Conservation (phyloP, 2,797 vertebrate species). For the Valencia hispanica region DNA sequence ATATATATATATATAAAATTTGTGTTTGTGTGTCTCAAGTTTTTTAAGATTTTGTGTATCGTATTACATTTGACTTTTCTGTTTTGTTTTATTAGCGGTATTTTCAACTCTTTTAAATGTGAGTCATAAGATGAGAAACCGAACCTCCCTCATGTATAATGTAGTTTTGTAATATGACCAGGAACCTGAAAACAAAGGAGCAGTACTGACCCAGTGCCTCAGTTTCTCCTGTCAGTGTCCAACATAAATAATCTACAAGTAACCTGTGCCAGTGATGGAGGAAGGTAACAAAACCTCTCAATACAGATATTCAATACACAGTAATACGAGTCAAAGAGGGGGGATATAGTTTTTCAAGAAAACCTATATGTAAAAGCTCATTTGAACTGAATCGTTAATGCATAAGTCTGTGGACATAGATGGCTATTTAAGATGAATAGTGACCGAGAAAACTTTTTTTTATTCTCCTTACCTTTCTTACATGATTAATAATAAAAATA, state of each 20-base stretch:
- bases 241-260: slow-evolving; percentile 3
- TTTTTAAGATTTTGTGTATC: too few relatives aligned
- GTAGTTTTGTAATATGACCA: slow-evolving; percentile 64
- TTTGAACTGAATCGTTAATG: slow-evolving; percentile 19
- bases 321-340: too few relatives aligned
- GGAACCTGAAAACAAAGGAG: slow-evolving; percentile 35
- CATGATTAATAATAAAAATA: not conserved
- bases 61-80: not conserved
- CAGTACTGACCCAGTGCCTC: slow-evolving; percentile 18
- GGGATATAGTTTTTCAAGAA: not conserved
- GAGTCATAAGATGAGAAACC: slow-evolving; percentile 46
- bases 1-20: too few relatives aligned
- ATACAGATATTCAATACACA: not conserved
- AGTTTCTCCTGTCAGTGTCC: slow-evolving; percentile 1
- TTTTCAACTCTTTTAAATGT: not conserved
- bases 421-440: not conserved
- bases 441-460: not conserved
- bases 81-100: not conserved
- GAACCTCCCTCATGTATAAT: slow-evolving; percentile 74
- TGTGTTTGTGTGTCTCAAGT: too few relatives aligned
- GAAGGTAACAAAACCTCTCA: not conserved
- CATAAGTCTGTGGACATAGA: not conserved
- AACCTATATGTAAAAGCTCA: not conserved
- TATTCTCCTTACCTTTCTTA: not conserved
- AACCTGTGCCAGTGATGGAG: not conserved